phyloP scores from a whole-genome alignment of 2,888 invertebrate genomes.

The Troides aeacus region DNA sequence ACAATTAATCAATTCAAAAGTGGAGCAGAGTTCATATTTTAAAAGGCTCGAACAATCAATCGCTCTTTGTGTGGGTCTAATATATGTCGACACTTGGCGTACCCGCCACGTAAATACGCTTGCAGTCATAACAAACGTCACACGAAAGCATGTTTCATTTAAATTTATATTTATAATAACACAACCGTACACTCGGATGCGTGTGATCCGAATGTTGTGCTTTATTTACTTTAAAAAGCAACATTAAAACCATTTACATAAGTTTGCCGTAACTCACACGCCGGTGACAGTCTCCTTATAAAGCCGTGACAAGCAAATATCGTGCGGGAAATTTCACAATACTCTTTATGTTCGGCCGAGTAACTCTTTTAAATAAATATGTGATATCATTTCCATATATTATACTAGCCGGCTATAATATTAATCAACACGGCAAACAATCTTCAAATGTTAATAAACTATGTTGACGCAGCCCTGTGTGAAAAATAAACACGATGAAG shows the following conservation, averaged over 20 bases:
- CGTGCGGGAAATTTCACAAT: constrained; percentile 23
- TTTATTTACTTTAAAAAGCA: constrained; percentile 46
- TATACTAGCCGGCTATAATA: constrained; percentile 42
- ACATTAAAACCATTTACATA: constrained; percentile 48
- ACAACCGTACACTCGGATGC: constrained; percentile 57
- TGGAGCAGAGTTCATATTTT: constrained; percentile 67
- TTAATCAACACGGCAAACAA: constrained; percentile 50
- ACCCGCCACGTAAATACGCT: constrained; percentile 56
- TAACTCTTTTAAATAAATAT: constrained; percentile 32
- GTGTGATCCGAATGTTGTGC: constrained; percentile 56
- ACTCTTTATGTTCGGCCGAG: constrained; percentile 12
- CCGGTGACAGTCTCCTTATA: constrained; percentile 20
- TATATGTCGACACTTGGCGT: constrained; percentile 58
- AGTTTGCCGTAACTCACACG: constrained; percentile 37
- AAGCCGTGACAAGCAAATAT: constrained; percentile 28
- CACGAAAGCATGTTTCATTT: constrained; percentile 70
- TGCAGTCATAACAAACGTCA: constrained; percentile 74
- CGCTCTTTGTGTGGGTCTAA: constrained; percentile 76
- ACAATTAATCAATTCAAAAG: constrained; percentile 77
- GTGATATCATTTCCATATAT: constrained; percentile 33
- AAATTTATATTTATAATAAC: constrained; percentile 73
- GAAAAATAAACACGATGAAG: constrained; percentile 66
- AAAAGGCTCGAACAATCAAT: constrained; percentile 64
- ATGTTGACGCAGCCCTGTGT: constrained; percentile 64
- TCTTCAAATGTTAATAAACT: constrained; percentile 57